Conservation (phyloP, 1,140 invertebrate genomes). For the Dryas iulia region DNA sequence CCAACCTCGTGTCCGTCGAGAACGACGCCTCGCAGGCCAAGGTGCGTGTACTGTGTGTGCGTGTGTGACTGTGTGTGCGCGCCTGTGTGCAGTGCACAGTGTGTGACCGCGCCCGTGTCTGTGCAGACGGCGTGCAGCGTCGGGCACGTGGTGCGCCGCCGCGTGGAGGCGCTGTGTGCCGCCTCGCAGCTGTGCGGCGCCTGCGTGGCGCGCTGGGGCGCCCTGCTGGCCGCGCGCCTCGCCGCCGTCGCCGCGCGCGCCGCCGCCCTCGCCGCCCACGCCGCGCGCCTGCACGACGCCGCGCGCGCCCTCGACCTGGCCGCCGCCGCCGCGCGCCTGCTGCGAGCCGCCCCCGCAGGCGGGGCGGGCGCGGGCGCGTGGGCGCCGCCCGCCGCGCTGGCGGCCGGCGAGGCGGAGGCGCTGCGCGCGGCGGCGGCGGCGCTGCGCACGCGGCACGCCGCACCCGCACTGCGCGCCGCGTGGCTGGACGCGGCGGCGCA, state of each 20-base stretch:
- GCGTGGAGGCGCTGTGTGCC: conserved; percentile 83
- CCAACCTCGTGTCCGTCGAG: conserved; percentile 90
- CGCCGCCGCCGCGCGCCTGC: conserved; percentile 24
- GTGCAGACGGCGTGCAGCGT: conserved; percentile 88
- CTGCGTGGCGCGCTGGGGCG: conserved; percentile 66
- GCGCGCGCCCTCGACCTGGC: conserved; percentile 46
- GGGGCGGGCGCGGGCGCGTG: conserved; percentile 8
- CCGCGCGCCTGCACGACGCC: conserved; percentile 39
- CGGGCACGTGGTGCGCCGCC: conserved; percentile 90
- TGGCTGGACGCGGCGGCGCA: conserved; percentile 87
- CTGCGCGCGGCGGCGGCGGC: conserved; percentile 39
- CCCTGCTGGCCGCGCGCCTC: conserved; percentile 56
- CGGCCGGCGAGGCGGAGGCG: conserved; percentile 50
- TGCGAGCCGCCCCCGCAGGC: conserved; percentile 20
- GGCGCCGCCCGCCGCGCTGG: conserved; percentile 40
- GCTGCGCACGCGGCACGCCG: conserved; percentile 50
- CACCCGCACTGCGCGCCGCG: conserved; percentile 83
- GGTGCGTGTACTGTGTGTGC: conserved; percentile 55
- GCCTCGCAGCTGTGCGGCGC: conserved; percentile 60
- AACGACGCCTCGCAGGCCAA: conserved; percentile 94
- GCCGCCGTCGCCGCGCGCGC: conserved; percentile 51
- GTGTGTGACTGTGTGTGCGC: not conserved
- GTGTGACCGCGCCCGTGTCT: not conserved
- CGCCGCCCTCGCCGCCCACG: conserved; percentile 39
- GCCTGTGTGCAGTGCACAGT: not conserved